Conservation (phyloP, 2,888 invertebrate genomes). For the Caenorhabditis wallacei region DNA sequence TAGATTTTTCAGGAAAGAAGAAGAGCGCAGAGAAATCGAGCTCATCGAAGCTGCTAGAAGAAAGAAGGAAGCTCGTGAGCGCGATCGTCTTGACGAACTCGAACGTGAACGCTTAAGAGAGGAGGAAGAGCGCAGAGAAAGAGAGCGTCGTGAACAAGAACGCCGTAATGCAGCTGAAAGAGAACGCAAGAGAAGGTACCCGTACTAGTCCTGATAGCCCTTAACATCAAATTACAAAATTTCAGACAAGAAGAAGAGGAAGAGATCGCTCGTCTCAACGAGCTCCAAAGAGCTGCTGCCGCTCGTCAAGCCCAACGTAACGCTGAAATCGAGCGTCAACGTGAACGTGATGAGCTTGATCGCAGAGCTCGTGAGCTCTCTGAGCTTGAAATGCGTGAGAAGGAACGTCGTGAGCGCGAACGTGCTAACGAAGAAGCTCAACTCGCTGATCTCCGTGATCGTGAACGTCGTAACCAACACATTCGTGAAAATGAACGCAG, state of each 20-base stretch:
- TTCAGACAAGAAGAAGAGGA: constrained; percentile 76
- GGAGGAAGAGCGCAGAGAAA: constrained; percentile 79
- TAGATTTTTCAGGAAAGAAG: constrained; percentile 63
- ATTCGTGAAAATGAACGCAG: constrained; percentile 79
- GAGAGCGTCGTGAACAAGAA: constrained; percentile 78
- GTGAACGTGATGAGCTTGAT: constrained; percentile 77
- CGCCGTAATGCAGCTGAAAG: constrained; percentile 76
- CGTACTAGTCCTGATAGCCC: background rate
- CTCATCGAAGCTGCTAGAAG: constrained; percentile 77
- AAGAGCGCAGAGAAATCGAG: constrained; percentile 77
- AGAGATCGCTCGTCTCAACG: constrained; percentile 75
- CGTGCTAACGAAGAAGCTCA: constrained; percentile 78
- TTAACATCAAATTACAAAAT: background rate
- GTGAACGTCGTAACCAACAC: constrained; percentile 79
- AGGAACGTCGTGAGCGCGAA: constrained; percentile 77
- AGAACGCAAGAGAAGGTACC: constrained; percentile 74
- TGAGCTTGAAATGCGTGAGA: constrained; percentile 77
- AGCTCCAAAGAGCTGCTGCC: constrained; percentile 73
- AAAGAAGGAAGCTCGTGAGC: constrained; percentile 73
- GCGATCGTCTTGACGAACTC: constrained; percentile 74
- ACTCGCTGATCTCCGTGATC: constrained; percentile 77
- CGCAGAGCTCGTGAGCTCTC: constrained; percentile 74
- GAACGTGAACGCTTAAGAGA: constrained; percentile 76
- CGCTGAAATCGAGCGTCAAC: constrained; percentile 73
- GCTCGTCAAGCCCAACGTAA: constrained; percentile 65